A percentile compares a stretch with the other conserved stretches of the same genome.
These are phyloP conservation scores for Sylvicola cinctus DNA, from an alignment of 2,888 invertebrate species.

Conservation along the genomic window DNA sequence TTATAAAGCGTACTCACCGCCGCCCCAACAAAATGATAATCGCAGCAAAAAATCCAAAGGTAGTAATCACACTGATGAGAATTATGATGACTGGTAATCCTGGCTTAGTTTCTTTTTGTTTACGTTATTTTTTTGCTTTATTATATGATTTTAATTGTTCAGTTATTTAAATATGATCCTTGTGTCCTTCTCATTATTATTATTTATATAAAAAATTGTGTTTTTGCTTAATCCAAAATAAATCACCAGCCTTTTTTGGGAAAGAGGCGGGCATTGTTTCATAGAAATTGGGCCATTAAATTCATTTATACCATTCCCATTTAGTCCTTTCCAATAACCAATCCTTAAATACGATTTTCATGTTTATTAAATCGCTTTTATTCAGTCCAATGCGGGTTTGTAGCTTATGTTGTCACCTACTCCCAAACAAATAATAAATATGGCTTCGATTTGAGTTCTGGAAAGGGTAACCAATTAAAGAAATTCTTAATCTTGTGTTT, in stretches of 20 bases:
- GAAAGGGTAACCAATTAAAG: too few relatives aligned
- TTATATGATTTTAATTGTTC: neutral
- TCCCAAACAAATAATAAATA: too few relatives aligned
- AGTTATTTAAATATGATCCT: too few relatives aligned
- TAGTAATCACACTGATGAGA: conserved; percentile 7
- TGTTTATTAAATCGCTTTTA: too few relatives aligned
- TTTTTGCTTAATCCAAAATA: too few relatives aligned
- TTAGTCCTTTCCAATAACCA: neutral
- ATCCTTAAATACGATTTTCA: neutral
- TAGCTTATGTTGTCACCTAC: too few relatives aligned
- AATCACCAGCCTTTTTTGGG: too few relatives aligned
- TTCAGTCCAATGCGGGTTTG: too few relatives aligned
- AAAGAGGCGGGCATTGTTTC: too few relatives aligned
- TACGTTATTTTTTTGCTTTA: neutral
- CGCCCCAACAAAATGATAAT: conserved; percentile 6
- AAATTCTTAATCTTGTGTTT: neutral
- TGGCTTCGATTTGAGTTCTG: too few relatives aligned
- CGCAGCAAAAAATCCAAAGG: conserved; percentile 8
- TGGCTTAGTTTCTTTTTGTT: neutral
- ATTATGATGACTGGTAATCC: neutral
- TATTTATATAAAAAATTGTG: too few relatives aligned
- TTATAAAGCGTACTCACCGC: conserved; percentile 6
- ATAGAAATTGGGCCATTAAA: neutral
- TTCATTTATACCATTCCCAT: neutral
- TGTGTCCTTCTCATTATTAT: too few relatives aligned